phyloP scores from a whole-genome alignment of 1,140 invertebrate species.

The Drosophila truncata region DNA sequence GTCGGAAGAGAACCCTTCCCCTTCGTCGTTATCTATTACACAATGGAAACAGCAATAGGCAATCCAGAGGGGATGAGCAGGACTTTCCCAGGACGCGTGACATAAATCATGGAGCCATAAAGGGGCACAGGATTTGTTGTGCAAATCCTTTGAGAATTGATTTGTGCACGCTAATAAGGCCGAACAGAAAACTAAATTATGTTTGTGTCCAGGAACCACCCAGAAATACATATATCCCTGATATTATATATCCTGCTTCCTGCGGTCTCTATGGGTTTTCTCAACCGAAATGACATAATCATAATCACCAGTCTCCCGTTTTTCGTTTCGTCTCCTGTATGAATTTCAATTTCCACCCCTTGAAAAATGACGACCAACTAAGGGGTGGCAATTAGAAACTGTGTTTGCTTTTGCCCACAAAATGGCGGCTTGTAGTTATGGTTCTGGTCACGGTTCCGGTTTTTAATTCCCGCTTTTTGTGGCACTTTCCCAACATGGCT shows the following conservation, averaged over 20 bases:
- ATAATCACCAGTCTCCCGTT: constrained; percentile 44
- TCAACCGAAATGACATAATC: constrained; percentile 76
- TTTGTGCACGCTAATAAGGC: constrained; percentile 83
- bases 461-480: constrained; percentile 2
- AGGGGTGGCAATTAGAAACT: constrained; percentile 77
- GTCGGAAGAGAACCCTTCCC: constrained; percentile 47
- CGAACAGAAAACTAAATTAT: constrained; percentile 77
- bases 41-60: constrained; percentile 17
- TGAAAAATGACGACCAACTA: constrained; percentile 10
- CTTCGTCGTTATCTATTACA: constrained; percentile 30
- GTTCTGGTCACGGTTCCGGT: constrained; percentile 50
- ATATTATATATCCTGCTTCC: constrained; percentile 49
- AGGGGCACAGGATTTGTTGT: constrained; percentile 62
- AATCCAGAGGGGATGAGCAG: constrained; percentile 4
- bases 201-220: constrained; percentile 22
- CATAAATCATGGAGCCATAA: constrained; percentile 66
- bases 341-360: constrained; percentile 70
- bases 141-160: constrained; percentile 84
- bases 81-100: constrained; percentile 79
- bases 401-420: constrained; percentile 66
- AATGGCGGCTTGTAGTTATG: constrained; percentile 60
- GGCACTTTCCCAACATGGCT: constrained; percentile 17
- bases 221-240: constrained; percentile 15
- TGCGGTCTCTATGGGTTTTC: constrained; percentile 56
- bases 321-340: constrained; percentile 36